These are phyloP conservation scores for Pithys albifrons DNA, from an alignment of 2,113 vertebrate species.

Conservation along the genomic window DNA sequence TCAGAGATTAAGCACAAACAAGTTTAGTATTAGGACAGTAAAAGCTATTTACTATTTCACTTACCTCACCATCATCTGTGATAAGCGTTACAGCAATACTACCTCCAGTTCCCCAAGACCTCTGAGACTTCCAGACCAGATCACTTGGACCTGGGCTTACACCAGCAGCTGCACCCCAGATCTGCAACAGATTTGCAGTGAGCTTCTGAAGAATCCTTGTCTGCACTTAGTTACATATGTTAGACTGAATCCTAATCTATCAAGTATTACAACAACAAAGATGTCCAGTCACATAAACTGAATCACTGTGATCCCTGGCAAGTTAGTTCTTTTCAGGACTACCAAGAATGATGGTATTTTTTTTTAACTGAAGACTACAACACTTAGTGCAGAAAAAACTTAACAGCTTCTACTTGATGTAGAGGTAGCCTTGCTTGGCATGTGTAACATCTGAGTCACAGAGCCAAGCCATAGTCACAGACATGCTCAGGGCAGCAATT, in stretches of 20 bases:
- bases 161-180: slow-evolving; percentile 81
- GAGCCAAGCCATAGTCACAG: not conserved
- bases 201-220: not conserved
- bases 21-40: not conserved
- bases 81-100: slow-evolving; percentile 76
- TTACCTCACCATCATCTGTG: slow-evolving; percentile 76
- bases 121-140: slow-evolving; percentile 78
- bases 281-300: not conserved
- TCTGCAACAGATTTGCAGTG: slow-evolving; percentile 62
- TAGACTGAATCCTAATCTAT: not conserved
- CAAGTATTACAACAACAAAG: not conserved
- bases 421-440: not conserved
- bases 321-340: not conserved
- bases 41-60: not conserved
- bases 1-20: not conserved
- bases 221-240: not conserved
- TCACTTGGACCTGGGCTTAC: slow-evolving; percentile 70
- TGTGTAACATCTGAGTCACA: not conserved
- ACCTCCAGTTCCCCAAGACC: slow-evolving; percentile 74
- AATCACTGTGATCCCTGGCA: not conserved
- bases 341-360: not conserved
- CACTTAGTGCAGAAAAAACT: not conserved
- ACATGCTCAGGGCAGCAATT: not conserved
- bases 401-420: not conserved
- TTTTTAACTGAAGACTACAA: not conserved